Evolutionary conservation across 2,888 invertebrate species (phyloP).

Genomic region (Chirona hameri): DNA sequence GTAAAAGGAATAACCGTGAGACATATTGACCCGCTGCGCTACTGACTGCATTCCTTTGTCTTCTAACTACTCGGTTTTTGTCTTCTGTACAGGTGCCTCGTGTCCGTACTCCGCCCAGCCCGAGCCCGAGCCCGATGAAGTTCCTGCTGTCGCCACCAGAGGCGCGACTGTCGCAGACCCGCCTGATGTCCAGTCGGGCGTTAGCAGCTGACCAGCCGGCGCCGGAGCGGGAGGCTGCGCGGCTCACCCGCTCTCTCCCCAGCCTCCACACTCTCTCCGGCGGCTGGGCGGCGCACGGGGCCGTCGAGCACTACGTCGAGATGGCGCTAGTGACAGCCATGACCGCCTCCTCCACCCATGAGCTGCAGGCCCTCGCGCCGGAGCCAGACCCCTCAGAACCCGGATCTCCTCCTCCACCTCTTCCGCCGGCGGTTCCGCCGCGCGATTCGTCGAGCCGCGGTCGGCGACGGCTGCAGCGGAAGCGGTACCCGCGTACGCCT

Average conservation of each 20-base stretch:
- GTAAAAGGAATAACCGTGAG: no score
- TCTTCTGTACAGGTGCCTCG: not conserved
- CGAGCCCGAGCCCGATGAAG: constrained; percentile 13
- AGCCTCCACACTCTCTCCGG: not conserved
- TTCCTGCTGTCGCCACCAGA: not conserved
- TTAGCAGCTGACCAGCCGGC: not conserved
- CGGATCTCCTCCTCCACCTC: no score
- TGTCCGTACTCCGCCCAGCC: not conserved
- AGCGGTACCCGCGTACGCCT: not conserved
- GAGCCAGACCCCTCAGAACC: not conserved
- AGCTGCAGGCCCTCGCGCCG: not conserved
- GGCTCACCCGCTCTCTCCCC: not conserved
- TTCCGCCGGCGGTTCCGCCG: no score
- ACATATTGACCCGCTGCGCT: no score
- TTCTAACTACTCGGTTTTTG: no score
- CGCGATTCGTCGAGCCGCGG: not conserved
- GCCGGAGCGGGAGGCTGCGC: not conserved
- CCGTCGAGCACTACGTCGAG: not conserved
- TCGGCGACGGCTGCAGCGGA: not conserved
- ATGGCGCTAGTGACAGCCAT: not conserved
- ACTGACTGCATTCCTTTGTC: no score
- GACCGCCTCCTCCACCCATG: not conserved
- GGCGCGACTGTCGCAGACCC: not conserved
- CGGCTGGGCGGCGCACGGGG: not conserved
- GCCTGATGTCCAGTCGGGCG: not conserved